phyloP scores from a whole-genome alignment of 2,888 invertebrate species.

The Mystacides longicornis region DNA sequence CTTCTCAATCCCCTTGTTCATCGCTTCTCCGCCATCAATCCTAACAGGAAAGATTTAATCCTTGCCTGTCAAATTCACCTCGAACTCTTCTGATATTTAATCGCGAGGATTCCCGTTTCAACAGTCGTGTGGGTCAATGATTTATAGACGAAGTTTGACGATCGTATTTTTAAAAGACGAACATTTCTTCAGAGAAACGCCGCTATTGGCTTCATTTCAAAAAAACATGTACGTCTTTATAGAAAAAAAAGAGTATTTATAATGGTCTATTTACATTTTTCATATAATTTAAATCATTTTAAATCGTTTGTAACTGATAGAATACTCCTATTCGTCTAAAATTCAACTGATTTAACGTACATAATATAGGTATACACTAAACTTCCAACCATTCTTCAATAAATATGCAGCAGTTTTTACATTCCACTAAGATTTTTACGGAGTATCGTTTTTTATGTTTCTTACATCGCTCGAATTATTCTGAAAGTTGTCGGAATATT shows the following conservation, averaged over 20 bases:
- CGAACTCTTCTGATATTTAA: not conserved
- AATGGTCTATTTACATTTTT: not conserved
- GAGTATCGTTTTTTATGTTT: too few species aligned
- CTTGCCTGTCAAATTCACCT: not conserved
- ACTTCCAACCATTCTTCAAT: too few species aligned
- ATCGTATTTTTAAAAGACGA: not conserved
- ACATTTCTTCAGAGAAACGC: not conserved
- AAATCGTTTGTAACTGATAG: not conserved
- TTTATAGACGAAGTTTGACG: not conserved
- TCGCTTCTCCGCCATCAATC: not conserved
- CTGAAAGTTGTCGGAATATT: too few species aligned
- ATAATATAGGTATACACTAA: too few species aligned
- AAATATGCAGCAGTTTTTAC: not conserved
- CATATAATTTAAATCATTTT: not conserved
- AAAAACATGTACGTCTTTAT: not conserved
- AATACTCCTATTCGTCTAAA: not conserved
- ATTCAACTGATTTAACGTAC: not conserved
- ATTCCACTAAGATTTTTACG: not conserved
- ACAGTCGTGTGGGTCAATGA: not conserved
- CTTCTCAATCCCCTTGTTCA: not conserved
- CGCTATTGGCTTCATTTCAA: not conserved
- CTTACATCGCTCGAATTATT: too few species aligned
- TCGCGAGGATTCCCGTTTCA: not conserved
- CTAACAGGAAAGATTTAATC: constrained; percentile 3
- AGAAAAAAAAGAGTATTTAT: not conserved